Percentiles rank a stretch among this genome's conserved stretches.
Conservation (phyloP, 2,797 vertebrate genomes). For the Lithobates pipiens region DNA sequence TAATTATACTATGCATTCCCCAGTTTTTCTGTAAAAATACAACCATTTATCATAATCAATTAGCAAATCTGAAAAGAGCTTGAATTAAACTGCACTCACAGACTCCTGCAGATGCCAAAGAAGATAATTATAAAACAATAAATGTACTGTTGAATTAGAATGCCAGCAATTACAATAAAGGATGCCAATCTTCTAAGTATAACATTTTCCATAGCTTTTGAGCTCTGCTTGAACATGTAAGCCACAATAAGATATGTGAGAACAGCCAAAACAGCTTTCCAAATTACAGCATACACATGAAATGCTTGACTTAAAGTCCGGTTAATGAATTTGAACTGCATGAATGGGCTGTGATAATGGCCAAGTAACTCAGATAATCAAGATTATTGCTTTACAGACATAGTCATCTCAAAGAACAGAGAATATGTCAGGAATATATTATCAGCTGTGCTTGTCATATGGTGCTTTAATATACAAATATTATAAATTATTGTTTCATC, state of each 20-base stretch:
- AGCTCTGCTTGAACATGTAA: conserved; percentile 21
- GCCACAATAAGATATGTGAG: neutral
- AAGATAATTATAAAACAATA: conserved; percentile 23
- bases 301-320: conserved; percentile 44
- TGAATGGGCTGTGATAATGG: conserved; percentile 46
- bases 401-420: conserved; percentile 4
- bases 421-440: conserved; percentile 5
- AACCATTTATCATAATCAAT: neutral
- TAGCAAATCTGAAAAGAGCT: neutral
- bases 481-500: conserved; percentile 39
- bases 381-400: conserved; percentile 37
- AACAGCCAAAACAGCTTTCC: conserved; percentile 20
- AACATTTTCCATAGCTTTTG: conserved; percentile 25
- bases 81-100: neutral
- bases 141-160: conserved; percentile 16
- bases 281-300: conserved; percentile 38
- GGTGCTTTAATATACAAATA: conserved; percentile 29
- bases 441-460: conserved; percentile 7
- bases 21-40: neutral
- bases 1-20: neutral
- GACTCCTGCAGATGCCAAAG: neutral
- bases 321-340: conserved; percentile 57
- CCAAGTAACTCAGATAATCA: conserved; percentile 35
- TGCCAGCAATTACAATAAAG: conserved; percentile 10
- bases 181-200: neutral